Evolutionary conservation across 2,888 invertebrate genomes (phyloP), one percentile per base, ranked within the genome.

Genomic region (Axea sp.): DNA sequence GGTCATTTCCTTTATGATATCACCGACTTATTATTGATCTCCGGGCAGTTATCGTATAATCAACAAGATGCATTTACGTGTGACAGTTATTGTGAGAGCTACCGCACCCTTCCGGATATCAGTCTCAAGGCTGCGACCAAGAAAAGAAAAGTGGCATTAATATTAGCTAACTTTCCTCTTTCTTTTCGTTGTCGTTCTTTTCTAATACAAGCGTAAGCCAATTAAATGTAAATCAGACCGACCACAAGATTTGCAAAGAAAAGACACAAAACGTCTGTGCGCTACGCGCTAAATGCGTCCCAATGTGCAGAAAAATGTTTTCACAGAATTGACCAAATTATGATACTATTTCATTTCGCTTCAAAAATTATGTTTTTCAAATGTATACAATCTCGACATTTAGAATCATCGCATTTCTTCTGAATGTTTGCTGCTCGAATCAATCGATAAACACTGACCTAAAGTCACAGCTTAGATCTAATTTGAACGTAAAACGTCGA

Each of bases 31-130:
- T 47, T 67, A 67, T 73, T 49, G 59, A 67, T 67, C 68, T 76
- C 59, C 57, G 75, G 73, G 72, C 75, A 74, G 78, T 75, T 76
- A 73, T 77, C 82, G 82, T 80, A 79, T 82, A 84, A 86, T 84
- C 82, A 83, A 80, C 79, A 79, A 81, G 82, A 82, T 85, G 85
- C 83, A 84, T 84, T 86, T 82, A 78, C 79, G 78, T 43, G 74
- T 47, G 77, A 79, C 78, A 80, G 84, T 80, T 82, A 82, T 82
- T 77, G 81, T 62, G 72, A 76, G 73, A 49, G 78, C 77, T 75
- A 82, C 83, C 86, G 79, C 86, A 82, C 86, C 86, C 86, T 84
- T 83, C 83, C 85, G 84, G 83, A 80, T 77, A 77, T 80, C 78
- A 77, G 77, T 43, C 57, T 73, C 81, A 83, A 85, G 83, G 84